phyloP scores from a whole-genome alignment of 2,797 vertebrate genomes.

The Ispidina lecontei region DNA sequence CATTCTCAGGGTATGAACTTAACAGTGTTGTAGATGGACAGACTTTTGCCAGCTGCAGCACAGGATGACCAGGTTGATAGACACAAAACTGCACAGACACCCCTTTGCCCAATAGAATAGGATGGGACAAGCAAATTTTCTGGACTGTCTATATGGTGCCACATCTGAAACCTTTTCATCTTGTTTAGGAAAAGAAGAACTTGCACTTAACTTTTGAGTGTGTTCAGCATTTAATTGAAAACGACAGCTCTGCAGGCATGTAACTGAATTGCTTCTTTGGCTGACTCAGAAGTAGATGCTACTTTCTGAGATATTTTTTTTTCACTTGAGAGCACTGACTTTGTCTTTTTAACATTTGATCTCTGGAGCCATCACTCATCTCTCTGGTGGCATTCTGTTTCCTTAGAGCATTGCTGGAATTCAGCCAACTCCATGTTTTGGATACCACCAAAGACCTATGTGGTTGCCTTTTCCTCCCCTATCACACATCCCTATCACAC shows the following conservation, averaged over 20 bases:
- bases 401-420: constrained; percentile 30
- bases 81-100: not conserved
- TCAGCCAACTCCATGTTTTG: constrained; percentile 14
- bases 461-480: constrained; percentile 29
- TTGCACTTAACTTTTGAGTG: not conserved
- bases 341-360: constrained; percentile 32
- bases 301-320: constrained; percentile 4
- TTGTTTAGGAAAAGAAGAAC: not conserved
- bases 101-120: not conserved
- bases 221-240: not conserved
- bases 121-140: not conserved
- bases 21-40: not conserved
- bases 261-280: not conserved
- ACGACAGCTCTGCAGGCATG: not conserved
- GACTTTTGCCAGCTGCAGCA: not conserved
- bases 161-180: not conserved
- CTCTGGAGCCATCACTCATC: not conserved
- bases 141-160: not conserved
- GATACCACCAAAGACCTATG: not conserved
- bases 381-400: not conserved
- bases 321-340: not conserved
- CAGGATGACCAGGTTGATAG: not conserved
- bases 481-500: not conserved
- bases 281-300: not conserved
- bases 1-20: not conserved